Evolutionary conservation across 2,113 vertebrate genomes (phyloP).

Genomic region (Labrus mixtus): DNA sequence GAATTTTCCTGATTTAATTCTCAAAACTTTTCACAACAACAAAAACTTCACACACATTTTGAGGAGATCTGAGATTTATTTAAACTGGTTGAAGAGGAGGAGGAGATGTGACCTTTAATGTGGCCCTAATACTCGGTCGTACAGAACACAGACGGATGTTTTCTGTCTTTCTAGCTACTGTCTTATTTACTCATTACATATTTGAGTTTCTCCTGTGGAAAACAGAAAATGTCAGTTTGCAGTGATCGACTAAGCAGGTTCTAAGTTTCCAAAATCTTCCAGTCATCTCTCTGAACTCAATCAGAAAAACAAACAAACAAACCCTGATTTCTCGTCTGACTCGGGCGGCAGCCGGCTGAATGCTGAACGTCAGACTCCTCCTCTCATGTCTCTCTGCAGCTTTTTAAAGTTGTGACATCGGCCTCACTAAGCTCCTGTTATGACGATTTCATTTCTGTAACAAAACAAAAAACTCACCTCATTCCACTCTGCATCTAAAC

Average conservation of each 20-base stretch:
- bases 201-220: not conserved
- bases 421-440: no score
- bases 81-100: no score
- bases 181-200: no score
- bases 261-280: not conserved
- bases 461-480: constrained; percentile 5
- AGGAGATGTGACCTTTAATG: no score
- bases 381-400: constrained; percentile 13
- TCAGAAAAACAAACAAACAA: not conserved
- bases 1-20: no score
- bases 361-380: not conserved
- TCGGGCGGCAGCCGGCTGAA: not conserved
- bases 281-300: not conserved
- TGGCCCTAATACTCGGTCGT: no score
- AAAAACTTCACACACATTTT: no score
- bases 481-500: constrained; percentile 7
- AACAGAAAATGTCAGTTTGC: not conserved
- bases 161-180: no score
- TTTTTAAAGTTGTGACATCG: not conserved
- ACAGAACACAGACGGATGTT: no score
- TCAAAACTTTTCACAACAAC: no score
- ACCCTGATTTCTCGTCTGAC: not conserved
- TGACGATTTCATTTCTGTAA: not conserved
- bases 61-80: no score
- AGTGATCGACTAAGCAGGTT: no score